Evolutionary conservation across 2,888 invertebrate species (phyloP).

Genomic region (Nineta flava): DNA sequence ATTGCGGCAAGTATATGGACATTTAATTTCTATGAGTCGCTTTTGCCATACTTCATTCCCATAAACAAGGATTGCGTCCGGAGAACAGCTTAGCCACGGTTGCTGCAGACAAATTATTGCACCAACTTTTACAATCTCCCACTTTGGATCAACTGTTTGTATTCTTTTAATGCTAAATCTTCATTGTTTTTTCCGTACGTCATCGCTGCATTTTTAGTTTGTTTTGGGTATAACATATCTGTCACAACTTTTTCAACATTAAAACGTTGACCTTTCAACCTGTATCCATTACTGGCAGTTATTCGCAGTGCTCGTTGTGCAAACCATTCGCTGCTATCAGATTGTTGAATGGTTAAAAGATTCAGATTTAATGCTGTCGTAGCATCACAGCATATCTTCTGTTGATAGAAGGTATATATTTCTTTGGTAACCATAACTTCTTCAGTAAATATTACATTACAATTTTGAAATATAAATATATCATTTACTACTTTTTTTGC

Average conservation of each 20-base stretch:
- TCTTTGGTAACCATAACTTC: slow-evolving; percentile 6
- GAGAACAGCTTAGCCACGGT: slow-evolving; percentile 13
- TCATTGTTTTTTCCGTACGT: slow-evolving; percentile 12
- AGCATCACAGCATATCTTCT: slow-evolving; percentile 9
- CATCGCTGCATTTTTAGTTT: slow-evolving; percentile 9
- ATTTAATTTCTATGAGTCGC: too few species aligned
- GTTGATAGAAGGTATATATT: slow-evolving; percentile 8
- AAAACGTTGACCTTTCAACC: slow-evolving; percentile 11
- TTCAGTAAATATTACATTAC: slow-evolving; percentile 5
- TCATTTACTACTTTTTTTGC: neutral
- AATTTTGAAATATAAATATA: slow-evolving; percentile 2
- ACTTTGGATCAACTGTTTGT: slow-evolving; percentile 9
- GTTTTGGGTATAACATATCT: slow-evolving; percentile 8
- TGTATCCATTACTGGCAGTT: slow-evolving; percentile 12
- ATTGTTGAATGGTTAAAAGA: too few species aligned
- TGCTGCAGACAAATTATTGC: slow-evolving; percentile 10
- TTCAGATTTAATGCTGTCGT: too few species aligned
- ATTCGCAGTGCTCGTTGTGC: slow-evolving; percentile 8
- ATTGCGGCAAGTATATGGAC: slow-evolving; percentile 9
- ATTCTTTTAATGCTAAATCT: slow-evolving; percentile 10
- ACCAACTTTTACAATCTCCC: slow-evolving; percentile 12
- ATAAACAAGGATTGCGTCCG: slow-evolving; percentile 11
- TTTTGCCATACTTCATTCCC: slow-evolving; percentile 13
- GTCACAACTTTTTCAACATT: slow-evolving; percentile 10
- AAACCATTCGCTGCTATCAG: too few species aligned